Evolutionary conservation across 1,140 invertebrate species (phyloP), one percentile per base, ranked within the genome.

Genomic region (Panagrolaimus sp.): DNA sequence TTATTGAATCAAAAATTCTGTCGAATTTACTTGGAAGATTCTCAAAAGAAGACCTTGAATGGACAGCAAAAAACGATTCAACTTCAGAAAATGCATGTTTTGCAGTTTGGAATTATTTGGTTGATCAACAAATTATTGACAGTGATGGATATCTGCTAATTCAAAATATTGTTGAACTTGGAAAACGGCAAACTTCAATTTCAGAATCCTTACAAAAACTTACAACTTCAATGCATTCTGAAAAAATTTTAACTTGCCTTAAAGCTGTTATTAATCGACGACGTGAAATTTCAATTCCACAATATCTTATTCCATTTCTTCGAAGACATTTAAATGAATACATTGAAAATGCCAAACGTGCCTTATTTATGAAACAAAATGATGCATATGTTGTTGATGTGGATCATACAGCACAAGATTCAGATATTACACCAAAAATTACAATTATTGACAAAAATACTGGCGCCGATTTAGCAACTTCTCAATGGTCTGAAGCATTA

Each of bases 401-500:
- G 10, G 52, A 58, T 58, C 52, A 28, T 28, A 21, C 52, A 5
- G 52, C 21, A 21, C 1, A 3, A 0, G 17, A n/a, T 10, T n/a
- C 21, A 2, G 52, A 58, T 15, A n/a, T 52, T 0, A 24, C 48
- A 28, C 15, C 52, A 26, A 58, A 58, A 21, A n/a, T 58, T 2
- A 58, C 52, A 8, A 58, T 58, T 28, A 58, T 58, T 21, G 52
- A 58, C 5, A 10, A 21, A 21, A 58, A 58, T 28, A 58, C 52
- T n/a, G 52, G 52, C 15, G 52, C 28, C 15, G 52, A 58, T 58
- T 21, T 58, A 28, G 1, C 52, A 2, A 21, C 52, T 0, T 58
- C 52, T 0, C 52, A 58, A 17, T 58, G 52, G 52, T n/a, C 10
- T 28, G 52, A 21, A 21, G 52, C 14, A 1, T 58, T 58, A 28